These are phyloP conservation scores for Drosophila dives DNA, from an alignment of 2,888 invertebrate genomes.

Conservation along the genomic window DNA sequence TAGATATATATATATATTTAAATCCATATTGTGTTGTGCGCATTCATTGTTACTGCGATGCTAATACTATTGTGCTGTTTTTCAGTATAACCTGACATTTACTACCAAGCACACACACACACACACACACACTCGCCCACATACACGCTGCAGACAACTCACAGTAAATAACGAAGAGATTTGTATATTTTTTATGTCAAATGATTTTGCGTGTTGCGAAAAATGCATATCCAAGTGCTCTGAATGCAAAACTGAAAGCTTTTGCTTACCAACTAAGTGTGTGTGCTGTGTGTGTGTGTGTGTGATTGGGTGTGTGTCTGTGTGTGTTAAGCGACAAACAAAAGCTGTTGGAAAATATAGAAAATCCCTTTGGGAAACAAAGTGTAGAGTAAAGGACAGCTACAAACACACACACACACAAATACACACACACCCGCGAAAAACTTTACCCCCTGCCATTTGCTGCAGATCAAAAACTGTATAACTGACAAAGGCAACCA, in stretches of 20 bases:
- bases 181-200: conserved; percentile 57
- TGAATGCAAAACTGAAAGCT: conserved; percentile 78
- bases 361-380: conserved; percentile 79
- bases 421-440: not conserved
- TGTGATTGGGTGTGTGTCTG: conserved; percentile 4
- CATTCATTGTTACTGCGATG: not conserved
- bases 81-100: conserved; percentile 20
- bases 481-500: conserved; percentile 51
- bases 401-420: conserved; percentile 18
- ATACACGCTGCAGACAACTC: conserved; percentile 4
- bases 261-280: conserved; percentile 7
- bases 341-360: conserved; percentile 73
- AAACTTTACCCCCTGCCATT: conserved; percentile 11
- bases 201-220: conserved; percentile 68
- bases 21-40: not conserved
- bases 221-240: conserved; percentile 67
- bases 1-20: not conserved
- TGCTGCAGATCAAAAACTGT: conserved; percentile 40
- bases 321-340: conserved; percentile 68
- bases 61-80: conserved; percentile 21
- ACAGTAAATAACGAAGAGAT: conserved; percentile 66
- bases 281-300: conserved; percentile 12
- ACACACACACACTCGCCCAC: conserved; percentile 10
- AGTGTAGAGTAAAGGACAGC: conserved; percentile 53
- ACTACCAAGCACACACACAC: not conserved